Percentiles rank a stretch among this genome's conserved stretches.
Conservation (phyloP, 2,113 vertebrate genomes). For the Dicaeum eximium region DNA sequence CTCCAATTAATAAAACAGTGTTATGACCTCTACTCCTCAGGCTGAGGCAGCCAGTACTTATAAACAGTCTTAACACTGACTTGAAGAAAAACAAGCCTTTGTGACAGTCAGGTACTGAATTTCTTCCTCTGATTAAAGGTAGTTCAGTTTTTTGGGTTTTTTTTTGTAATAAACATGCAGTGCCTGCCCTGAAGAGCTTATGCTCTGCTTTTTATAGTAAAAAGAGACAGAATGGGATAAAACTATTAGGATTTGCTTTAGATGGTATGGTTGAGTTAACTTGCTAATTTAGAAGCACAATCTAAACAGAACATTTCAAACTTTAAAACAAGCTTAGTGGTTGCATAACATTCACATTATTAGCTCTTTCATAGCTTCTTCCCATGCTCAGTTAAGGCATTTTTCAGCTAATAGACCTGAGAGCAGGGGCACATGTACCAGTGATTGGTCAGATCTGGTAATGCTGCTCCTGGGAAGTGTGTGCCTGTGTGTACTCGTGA, state of each 20-base stretch:
- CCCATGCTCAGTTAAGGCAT: neutral
- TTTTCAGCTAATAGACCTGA: neutral
- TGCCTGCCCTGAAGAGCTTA: neutral
- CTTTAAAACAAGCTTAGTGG: conserved; percentile 20
- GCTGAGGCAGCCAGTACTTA: neutral
- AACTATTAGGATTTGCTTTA: neutral
- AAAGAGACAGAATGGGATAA: neutral
- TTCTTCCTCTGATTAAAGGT: neutral
- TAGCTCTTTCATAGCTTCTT: neutral
- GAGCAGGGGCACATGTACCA: neutral
- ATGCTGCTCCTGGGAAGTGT: neutral
- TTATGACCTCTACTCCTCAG: neutral
- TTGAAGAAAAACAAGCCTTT: neutral
- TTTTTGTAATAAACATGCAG: neutral
- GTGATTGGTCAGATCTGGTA: neutral
- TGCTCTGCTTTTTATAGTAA: neutral
- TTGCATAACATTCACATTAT: conserved; percentile 15
- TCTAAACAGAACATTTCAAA: neutral
- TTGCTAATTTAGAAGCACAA: neutral
- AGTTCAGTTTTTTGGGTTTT: neutral
- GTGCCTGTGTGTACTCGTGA: neutral
- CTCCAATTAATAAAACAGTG: neutral
- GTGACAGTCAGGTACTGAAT: neutral
- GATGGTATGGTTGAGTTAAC: neutral
- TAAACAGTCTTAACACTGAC: neutral